These are phyloP conservation scores for Parnassius glacialis DNA, from an alignment of 2,888 invertebrate genomes.

Conservation along the genomic window DNA sequence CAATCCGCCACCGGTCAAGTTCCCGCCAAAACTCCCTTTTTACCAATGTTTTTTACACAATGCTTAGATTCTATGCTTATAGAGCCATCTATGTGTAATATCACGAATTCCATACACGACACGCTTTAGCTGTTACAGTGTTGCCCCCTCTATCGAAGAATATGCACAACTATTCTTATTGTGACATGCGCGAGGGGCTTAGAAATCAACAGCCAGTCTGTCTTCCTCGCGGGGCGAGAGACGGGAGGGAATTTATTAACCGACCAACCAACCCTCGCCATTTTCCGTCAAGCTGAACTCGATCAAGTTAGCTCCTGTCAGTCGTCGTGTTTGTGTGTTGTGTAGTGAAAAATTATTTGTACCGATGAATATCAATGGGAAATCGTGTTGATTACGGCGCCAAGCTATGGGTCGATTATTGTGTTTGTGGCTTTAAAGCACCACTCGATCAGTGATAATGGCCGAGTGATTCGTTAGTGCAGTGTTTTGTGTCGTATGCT, in stretches of 20 bases:
- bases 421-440: conserved; percentile 78
- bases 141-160: conserved; percentile 48
- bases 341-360: conserved; percentile 79
- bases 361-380: conserved; percentile 79
- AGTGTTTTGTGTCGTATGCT: conserved; percentile 80
- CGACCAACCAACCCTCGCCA: conserved; percentile 37
- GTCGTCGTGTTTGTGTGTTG: conserved; percentile 79
- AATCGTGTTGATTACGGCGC: conserved; percentile 76
- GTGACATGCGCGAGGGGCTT: too few relatives aligned
- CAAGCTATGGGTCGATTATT: conserved; percentile 76
- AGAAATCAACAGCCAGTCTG: background rate
- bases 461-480: conserved; percentile 77
- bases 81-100: too few relatives aligned
- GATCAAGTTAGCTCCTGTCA: conserved; percentile 79
- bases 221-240: conserved; percentile 61
- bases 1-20: too few relatives aligned
- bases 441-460: conserved; percentile 75
- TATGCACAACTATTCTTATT: conserved; percentile 27
- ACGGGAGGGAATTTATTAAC: conserved; percentile 45
- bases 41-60: too few relatives aligned
- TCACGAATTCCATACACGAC: too few relatives aligned
- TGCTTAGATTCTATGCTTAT: too few relatives aligned
- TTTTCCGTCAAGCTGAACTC: conserved; percentile 68
- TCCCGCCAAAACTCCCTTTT: too few relatives aligned
- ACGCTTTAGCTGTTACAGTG: too few relatives aligned